Base-by-base conservation (phyloP, 92 coral and sea anemone species). In the Bergia sp. region DNA sequence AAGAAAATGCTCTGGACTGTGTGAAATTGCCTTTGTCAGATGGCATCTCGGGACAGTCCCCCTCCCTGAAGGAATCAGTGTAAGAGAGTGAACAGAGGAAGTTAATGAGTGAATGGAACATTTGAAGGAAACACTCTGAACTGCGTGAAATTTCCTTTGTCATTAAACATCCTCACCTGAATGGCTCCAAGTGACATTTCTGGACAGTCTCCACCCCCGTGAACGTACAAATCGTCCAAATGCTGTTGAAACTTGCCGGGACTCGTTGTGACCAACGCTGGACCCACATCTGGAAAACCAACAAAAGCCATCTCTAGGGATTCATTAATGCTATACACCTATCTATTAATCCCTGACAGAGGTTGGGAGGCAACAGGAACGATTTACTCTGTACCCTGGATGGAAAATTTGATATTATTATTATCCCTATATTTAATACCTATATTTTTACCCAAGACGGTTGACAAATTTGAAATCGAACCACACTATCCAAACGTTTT, bases 181-280 rank as follows among this genome's bases (percentile, higher is more conserved):
- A 96, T 93, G 21, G 98, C 99, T 36, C 91, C 93, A 72, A 96
- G 86, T 4, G 98, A 92, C 99, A 95, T 96, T 83, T 96, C 99
- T 7, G 99, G 99, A 79, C 98, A 96, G 89, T 95, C 99, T 20
- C 91, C 94, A 7, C 98, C 98, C 15, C 96, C 95, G 38, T 73
- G 69, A 61, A 96, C 98, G 80, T 79, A 91, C 58, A 96, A 88
- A 47, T 94, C 92, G 88, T 96, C 96, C 57, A 96, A 88, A 0
- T 93, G 94, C 45, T 94, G 92, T 81, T 93, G 93, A 57, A 96
- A 94, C 49, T 80, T 83, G 39, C 75, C 90, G 21, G 96, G 94
- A 76, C 90, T 86, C 8, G 94, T 90, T 0, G 98, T 96, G 90
- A 94, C 90, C 3, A 91, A 85, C 6, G 96, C 98, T 40, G 98